Conservation (phyloP, 2,113 vertebrate species). For the Tretioscincus oriximinensis region DNA sequence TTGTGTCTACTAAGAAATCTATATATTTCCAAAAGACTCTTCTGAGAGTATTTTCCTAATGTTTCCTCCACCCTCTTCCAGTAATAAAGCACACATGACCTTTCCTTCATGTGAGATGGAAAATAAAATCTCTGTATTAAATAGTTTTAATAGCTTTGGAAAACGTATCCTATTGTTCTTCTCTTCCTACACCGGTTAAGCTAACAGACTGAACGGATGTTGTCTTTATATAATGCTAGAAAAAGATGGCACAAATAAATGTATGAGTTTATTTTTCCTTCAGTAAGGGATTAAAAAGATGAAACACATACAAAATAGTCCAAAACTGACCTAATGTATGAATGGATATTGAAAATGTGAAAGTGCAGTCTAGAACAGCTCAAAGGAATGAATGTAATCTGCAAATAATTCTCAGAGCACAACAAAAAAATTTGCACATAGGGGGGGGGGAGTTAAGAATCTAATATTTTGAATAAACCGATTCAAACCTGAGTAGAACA, state of each 20-base stretch:
- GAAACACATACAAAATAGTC: constrained; percentile 49
- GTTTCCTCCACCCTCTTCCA: constrained; percentile 28
- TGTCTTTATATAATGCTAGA: constrained; percentile 53
- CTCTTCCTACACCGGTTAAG: constrained; percentile 56
- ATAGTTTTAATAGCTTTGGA: constrained; percentile 60
- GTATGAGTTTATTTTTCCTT: constrained; percentile 38
- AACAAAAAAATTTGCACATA: constrained; percentile 25
- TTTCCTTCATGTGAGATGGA: constrained; percentile 54
- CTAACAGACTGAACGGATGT: constrained; percentile 60
- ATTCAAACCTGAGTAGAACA: background rate
- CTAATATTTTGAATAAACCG: background rate
- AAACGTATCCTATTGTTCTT: constrained; percentile 63
- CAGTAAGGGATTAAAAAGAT: constrained; percentile 22
- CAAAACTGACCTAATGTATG: constrained; percentile 24
- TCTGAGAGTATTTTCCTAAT: constrained; percentile 34
- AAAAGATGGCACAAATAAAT: constrained; percentile 63
- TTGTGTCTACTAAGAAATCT: constrained; percentile 40
- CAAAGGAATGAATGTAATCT: constrained; percentile 32
- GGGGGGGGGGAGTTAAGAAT: too few relatives aligned
- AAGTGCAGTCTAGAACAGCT: constrained; percentile 23
- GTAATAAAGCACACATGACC: constrained; percentile 36
- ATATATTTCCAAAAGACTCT: constrained; percentile 54
- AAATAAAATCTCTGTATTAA: constrained; percentile 51
- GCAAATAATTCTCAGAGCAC: constrained; percentile 4
- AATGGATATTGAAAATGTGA: constrained; percentile 46